These are phyloP conservation scores for Megaustenia siamemsis DNA, from an alignment of 2,888 invertebrate species.

Conservation along the genomic window DNA sequence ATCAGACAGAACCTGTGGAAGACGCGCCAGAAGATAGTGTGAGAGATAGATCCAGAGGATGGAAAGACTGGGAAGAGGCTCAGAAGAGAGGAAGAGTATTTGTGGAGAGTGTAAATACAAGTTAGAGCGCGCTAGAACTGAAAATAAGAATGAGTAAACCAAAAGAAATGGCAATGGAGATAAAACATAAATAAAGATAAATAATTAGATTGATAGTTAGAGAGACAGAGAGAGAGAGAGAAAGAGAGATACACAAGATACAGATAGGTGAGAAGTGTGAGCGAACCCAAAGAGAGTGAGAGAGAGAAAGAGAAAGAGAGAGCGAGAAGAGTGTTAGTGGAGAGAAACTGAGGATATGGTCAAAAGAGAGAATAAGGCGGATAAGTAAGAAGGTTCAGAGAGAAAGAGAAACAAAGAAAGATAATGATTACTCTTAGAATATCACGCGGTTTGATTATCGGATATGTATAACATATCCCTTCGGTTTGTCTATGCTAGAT, in stretches of 20 bases:
- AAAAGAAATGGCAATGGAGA: neutral
- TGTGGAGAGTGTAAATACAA: too few species aligned
- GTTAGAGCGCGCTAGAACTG: too few species aligned
- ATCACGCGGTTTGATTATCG: too few species aligned
- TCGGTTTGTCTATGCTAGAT: too few species aligned
- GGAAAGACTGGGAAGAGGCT: too few species aligned
- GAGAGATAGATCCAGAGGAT: too few species aligned
- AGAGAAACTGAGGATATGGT: neutral
- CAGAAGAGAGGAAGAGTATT: too few species aligned
- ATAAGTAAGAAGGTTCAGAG: neutral
- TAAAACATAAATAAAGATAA: neutral
- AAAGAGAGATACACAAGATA: neutral
- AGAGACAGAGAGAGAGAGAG: neutral
- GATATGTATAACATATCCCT: too few species aligned
- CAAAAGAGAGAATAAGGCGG: neutral
- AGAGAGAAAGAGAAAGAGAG: neutral
- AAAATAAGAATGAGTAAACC: too few species aligned
- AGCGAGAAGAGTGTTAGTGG: neutral
- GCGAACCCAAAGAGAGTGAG: neutral
- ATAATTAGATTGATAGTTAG: neutral
- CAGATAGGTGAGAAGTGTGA: neutral
- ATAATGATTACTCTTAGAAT: too few species aligned
- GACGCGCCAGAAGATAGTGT: too few species aligned
- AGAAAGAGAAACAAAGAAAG: neutral
- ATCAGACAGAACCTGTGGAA: too few species aligned